Conservation (phyloP, 1,140 invertebrate genomes). For the Medauroidea extradentata region DNA sequence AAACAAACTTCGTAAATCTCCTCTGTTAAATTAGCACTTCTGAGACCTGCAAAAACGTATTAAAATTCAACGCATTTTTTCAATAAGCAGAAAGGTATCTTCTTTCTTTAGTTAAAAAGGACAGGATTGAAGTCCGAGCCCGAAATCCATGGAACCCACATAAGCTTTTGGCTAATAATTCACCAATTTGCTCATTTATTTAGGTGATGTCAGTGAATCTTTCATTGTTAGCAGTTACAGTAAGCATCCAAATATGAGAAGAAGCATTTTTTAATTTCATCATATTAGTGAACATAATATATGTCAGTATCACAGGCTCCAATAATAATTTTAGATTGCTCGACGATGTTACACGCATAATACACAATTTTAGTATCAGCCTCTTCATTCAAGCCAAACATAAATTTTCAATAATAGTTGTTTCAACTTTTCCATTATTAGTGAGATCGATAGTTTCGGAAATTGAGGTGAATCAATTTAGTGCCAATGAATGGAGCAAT, state of each 20-base stretch:
- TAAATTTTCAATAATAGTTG: too few relatives aligned
- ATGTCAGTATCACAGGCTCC: too few relatives aligned
- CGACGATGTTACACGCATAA: too few relatives aligned
- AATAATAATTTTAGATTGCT: too few relatives aligned
- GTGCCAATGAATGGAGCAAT: too few relatives aligned
- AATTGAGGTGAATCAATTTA: too few relatives aligned
- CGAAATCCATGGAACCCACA: conserved; percentile 27
- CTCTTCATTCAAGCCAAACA: too few relatives aligned
- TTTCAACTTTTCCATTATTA: too few relatives aligned
- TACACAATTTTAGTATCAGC: too few relatives aligned
- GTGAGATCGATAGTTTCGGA: too few relatives aligned
- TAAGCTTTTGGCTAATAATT: conserved; percentile 12
- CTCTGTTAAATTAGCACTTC: conserved; percentile 4
- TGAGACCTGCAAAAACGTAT: too few relatives aligned
- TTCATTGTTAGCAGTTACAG: conserved; percentile 21
- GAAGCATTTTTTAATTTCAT: conserved; percentile 22
- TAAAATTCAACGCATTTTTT: neutral
- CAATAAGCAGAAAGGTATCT: too few relatives aligned
- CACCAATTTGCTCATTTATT: neutral
- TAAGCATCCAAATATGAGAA: conserved; percentile 24
- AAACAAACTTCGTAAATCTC: conserved; percentile 7
- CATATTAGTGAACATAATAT: conserved; percentile 21
- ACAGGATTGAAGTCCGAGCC: conserved; percentile 41
- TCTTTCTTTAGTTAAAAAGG: conserved; percentile 31
- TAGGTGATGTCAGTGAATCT: conserved; percentile 19